Evolutionary conservation across 2,888 invertebrate genomes (phyloP).

Genomic region (Coleophora deauratella): DNA sequence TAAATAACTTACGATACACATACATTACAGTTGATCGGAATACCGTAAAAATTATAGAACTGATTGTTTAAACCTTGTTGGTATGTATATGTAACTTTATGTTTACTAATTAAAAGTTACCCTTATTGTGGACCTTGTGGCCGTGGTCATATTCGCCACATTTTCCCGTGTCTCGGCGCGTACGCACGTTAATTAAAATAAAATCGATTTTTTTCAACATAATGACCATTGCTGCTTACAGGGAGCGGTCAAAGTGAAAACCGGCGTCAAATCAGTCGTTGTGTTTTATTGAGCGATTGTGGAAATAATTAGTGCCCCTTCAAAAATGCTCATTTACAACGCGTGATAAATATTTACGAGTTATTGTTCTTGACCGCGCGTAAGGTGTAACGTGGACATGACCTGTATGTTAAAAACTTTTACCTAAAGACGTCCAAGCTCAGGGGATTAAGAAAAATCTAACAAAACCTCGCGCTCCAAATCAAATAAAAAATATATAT

Average conservation of each 20-base stretch:
- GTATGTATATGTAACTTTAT: too few species aligned
- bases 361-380: conserved; percentile 54
- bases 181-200: conserved; percentile 6
- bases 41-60: too few species aligned
- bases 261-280: conserved; percentile 55
- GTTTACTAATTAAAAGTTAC: too few species aligned
- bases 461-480: too few species aligned
- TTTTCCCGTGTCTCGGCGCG: background rate
- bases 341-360: conserved; percentile 72
- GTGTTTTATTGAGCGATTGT: conserved; percentile 45
- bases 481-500: too few species aligned
- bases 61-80: too few species aligned
- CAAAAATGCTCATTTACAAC: conserved; percentile 67
- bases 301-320: conserved; percentile 68
- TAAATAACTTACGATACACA: too few species aligned
- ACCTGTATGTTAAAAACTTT: background rate
- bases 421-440: too few species aligned
- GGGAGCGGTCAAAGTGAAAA: conserved; percentile 31
- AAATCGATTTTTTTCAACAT: conserved; percentile 20
- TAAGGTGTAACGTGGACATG: conserved; percentile 35
- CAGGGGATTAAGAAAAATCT: too few species aligned
- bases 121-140: too few species aligned
- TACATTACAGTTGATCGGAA: too few species aligned
- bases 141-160: background rate
- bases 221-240: conserved; percentile 30